Conservation (phyloP, 2,888 invertebrate genomes). For the Chaetoderma sp. region DNA sequence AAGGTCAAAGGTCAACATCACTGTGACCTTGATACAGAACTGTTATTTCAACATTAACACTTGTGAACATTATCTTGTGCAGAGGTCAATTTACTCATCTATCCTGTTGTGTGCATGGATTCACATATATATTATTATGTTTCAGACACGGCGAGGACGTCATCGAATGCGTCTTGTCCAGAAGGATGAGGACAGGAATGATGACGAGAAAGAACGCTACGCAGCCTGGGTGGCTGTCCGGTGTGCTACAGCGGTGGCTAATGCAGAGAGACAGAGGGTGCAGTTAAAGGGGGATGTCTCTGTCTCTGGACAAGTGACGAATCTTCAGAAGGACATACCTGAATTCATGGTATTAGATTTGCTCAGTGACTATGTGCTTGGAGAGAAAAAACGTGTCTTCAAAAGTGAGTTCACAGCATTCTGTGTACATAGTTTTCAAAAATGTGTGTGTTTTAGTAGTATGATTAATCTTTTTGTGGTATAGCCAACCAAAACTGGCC, state of each 20-base stretch:
- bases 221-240: constrained; percentile 64
- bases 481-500: too few relatives aligned
- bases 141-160: neutral
- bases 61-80: too few relatives aligned
- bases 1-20: too few relatives aligned
- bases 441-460: too few relatives aligned
- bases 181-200: constrained; percentile 42
- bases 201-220: constrained; percentile 51
- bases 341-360: constrained; percentile 65
- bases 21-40: too few relatives aligned
- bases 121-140: too few relatives aligned
- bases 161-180: constrained; percentile 18
- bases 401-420: constrained; percentile 58
- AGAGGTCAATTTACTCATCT: too few relatives aligned
- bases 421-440: neutral
- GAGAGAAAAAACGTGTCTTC: constrained; percentile 64
- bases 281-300: constrained; percentile 55
- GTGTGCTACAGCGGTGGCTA: constrained; percentile 60
- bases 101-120: too few relatives aligned
- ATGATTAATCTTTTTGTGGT: too few relatives aligned
- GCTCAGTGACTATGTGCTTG: constrained; percentile 61
- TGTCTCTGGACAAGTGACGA: constrained; percentile 48
- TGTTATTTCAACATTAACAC: too few relatives aligned
- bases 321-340: constrained; percentile 51
- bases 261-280: constrained; percentile 53